Conservation (phyloP, 2,888 invertebrate genomes). For the Mongoloraphidia duomilia region DNA sequence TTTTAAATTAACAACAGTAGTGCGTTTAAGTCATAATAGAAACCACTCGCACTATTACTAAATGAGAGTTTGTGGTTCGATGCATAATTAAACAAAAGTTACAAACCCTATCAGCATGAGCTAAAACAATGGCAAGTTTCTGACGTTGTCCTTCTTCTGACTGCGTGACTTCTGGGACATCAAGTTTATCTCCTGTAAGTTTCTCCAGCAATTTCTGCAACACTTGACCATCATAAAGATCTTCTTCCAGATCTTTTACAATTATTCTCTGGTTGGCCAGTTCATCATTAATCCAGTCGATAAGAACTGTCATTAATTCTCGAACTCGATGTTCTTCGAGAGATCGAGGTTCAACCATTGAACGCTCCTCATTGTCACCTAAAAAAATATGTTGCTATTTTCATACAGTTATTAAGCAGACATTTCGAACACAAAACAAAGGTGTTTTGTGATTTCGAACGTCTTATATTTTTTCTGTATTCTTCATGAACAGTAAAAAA, state of each 20-base stretch:
- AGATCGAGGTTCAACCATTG: conserved; percentile 84
- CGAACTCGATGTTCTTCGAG: conserved; percentile 74
- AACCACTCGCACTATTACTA: too few relatives aligned
- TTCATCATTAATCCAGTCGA: conserved; percentile 99
- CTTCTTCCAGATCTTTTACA: conserved; percentile 91
- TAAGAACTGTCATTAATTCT: conserved; percentile 71
- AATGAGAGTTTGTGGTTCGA: too few relatives aligned
- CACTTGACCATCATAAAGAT: conserved; percentile 93
- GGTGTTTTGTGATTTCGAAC: too few relatives aligned
- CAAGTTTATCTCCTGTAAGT: conserved; percentile 73
- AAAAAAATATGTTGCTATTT: conserved; percentile 16
- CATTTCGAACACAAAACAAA: conserved; percentile 1
- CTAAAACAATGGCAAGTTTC: conserved; percentile 78
- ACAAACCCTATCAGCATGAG: conserved; percentile 69
- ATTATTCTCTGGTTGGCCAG: conserved; percentile 91
- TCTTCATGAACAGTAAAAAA: too few relatives aligned
- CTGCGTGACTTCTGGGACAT: conserved; percentile 96
- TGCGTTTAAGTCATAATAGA: too few relatives aligned
- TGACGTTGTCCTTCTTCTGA: conserved; percentile 95
- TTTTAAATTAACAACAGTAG: too few relatives aligned
- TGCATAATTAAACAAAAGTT: background rate
- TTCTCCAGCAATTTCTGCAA: conserved; percentile 65
- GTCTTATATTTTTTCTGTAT: too few relatives aligned
- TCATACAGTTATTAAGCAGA: background rate
- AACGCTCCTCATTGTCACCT: conserved; percentile 95